These are phyloP conservation scores for Pseudoips prasinana DNA, from an alignment of 2,888 invertebrate species.

Conservation along the genomic window DNA sequence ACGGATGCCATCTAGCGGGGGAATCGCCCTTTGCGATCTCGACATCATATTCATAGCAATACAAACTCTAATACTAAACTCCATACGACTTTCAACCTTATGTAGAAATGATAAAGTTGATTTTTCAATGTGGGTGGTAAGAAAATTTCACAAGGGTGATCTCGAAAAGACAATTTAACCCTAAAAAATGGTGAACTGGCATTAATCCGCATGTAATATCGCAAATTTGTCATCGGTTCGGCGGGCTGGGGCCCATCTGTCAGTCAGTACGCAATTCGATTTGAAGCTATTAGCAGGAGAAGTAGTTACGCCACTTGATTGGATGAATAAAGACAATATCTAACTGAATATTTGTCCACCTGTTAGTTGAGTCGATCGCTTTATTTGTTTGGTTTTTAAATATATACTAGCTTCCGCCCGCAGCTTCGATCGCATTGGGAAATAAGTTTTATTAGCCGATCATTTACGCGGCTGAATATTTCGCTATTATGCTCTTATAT, in stretches of 20 bases:
- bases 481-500: too few species aligned
- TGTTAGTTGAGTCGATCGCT: slow-evolving; percentile 5
- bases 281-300: slow-evolving; percentile 64
- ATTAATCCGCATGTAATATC: slow-evolving; percentile 82
- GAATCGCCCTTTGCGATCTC: slow-evolving; percentile 79
- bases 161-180: slow-evolving; percentile 80
- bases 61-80: slow-evolving; percentile 35
- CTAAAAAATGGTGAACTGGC: slow-evolving; percentile 78
- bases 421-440: too few species aligned
- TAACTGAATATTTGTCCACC: slow-evolving; percentile 14
- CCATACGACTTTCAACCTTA: slow-evolving; percentile 36
- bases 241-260: slow-evolving; percentile 67
- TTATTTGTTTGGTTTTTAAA: slow-evolving; percentile 1
- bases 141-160: slow-evolving; percentile 54
- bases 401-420: too few species aligned
- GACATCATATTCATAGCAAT: slow-evolving; percentile 44
- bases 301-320: slow-evolving; percentile 51
- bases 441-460: too few species aligned
- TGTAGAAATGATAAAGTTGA: slow-evolving; percentile 22
- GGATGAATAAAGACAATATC: slow-evolving; percentile 46
- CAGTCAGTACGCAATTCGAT: slow-evolving; percentile 66
- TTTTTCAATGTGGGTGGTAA: slow-evolving; percentile 17
- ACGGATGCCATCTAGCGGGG: slow-evolving; percentile 76
- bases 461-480: too few species aligned
- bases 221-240: slow-evolving; percentile 79